These are phyloP conservation scores for Ceratina australensis DNA, from an alignment of 1,140 invertebrate species.

Conservation along the genomic window DNA sequence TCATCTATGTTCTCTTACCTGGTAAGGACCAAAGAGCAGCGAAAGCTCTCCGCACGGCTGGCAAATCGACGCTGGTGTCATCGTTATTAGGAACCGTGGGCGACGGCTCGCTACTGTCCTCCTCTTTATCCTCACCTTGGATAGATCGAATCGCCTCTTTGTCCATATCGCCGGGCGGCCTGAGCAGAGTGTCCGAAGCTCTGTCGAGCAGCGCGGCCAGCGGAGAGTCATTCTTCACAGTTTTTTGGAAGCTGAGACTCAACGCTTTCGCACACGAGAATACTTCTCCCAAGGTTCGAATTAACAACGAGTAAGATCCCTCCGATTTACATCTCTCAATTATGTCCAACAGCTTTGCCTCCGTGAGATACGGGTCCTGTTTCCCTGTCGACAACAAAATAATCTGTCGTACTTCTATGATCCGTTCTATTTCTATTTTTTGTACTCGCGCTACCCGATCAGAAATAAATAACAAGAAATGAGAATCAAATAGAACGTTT, in stretches of 20 bases:
- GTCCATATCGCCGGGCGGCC: slow-evolving; percentile 78
- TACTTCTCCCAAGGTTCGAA: slow-evolving; percentile 85
- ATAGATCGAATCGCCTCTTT: slow-evolving; percentile 85
- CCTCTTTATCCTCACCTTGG: slow-evolving; percentile 92
- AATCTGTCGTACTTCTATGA: slow-evolving; percentile 10
- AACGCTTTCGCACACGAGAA: slow-evolving; percentile 86
- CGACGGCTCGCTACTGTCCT: slow-evolving; percentile 84
- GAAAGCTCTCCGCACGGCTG: slow-evolving; percentile 84
- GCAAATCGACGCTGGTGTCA: slow-evolving; percentile 81
- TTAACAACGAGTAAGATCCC: slow-evolving; percentile 83
- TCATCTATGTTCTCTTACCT: slow-evolving; percentile 66
- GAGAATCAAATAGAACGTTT: slow-evolving; percentile 35
- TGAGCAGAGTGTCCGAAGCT: slow-evolving; percentile 74
- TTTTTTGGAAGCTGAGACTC: slow-evolving; percentile 84
- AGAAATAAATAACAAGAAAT: slow-evolving; percentile 38
- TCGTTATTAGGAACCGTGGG: slow-evolving; percentile 78
- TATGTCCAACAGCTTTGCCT: slow-evolving; percentile 83
- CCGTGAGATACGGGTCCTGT: slow-evolving; percentile 82
- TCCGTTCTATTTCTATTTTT: not conserved
- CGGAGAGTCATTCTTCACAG: slow-evolving; percentile 75
- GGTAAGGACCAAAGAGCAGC: slow-evolving; percentile 79
- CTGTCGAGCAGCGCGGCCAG: slow-evolving; percentile 79
- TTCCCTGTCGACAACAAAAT: slow-evolving; percentile 69
- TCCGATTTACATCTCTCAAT: slow-evolving; percentile 84
- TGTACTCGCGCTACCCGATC: not conserved